Conservation (phyloP, 2,113 vertebrate species). For the Mesocricetus auratus region DNA sequence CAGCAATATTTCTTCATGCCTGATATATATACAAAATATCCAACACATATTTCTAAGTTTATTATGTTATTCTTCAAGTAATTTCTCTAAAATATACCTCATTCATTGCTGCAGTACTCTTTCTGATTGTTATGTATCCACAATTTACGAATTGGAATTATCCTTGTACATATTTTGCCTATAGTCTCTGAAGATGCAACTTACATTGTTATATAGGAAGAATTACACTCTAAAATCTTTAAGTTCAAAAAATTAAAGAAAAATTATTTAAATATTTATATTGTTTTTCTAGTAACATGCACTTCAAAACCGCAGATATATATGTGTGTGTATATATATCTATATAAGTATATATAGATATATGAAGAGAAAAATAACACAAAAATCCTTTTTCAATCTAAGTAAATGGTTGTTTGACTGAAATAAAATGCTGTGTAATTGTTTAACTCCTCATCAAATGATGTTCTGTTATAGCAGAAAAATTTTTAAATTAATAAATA, state of each 20-base stretch:
- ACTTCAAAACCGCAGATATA: not conserved
- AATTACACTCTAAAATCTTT: not conserved
- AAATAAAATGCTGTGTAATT: not conserved
- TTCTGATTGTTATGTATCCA: not conserved
- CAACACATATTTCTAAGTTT: not conserved
- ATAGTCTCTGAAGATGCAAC: conserved; percentile 39
- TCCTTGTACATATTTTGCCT: conserved; percentile 2
- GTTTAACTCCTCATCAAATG: not conserved
- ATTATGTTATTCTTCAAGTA: not conserved
- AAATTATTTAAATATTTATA: not conserved
- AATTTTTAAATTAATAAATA: not conserved
- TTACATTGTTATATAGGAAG: not conserved
- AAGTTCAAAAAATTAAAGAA: not conserved
- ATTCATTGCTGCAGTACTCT: not conserved
- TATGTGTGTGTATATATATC: too few species aligned
- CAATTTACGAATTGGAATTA: conserved; percentile 33
- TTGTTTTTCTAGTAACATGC: not conserved
- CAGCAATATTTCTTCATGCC: not conserved
- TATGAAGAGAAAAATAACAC: not conserved
- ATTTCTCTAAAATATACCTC: not conserved
- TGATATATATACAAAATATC: not conserved
- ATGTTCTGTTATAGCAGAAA: not conserved
- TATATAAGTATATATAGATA: too few species aligned
- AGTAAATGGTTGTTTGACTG: not conserved
- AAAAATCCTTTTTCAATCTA: not conserved